A percentile compares a stretch with the other conserved stretches of the same genome.
Evolutionary conservation across 2,113 vertebrate species (phyloP).

Genomic region (Corythaixoides concolor): DNA sequence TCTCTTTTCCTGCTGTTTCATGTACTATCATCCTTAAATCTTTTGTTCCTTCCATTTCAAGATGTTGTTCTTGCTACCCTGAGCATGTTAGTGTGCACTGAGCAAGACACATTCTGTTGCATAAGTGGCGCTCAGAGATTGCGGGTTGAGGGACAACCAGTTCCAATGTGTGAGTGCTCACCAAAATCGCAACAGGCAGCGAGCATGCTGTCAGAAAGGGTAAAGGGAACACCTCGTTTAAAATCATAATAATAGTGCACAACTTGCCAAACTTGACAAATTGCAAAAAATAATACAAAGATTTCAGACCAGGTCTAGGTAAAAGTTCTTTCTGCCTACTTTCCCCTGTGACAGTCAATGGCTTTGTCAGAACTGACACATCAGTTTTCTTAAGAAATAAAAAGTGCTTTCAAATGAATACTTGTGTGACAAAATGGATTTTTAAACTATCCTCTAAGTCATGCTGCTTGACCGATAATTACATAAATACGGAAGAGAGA

Average conservation of each 20-base stretch:
- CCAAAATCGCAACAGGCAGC: background rate
- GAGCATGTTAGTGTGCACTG: accelerated
- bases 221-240: background rate
- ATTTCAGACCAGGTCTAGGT: background rate
- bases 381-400: background rate
- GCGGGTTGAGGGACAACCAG: background rate
- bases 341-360: background rate
- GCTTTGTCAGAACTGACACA: background rate
- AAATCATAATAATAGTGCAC: background rate
- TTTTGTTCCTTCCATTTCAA: background rate
- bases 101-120: background rate
- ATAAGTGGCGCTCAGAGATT: background rate
- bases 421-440: background rate
- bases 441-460: constrained; percentile 1
- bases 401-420: constrained; percentile 40
- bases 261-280: background rate
- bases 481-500: background rate
- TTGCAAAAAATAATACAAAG: background rate
- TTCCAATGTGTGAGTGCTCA: background rate
- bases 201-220: background rate
- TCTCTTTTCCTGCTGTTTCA: background rate
- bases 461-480: constrained; percentile 17
- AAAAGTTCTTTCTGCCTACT: background rate
- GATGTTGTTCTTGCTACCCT: background rate
- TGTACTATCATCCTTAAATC: background rate